Conservation (phyloP, 2,113 vertebrate genomes). For the Brienomyrus brachyistius region DNA sequence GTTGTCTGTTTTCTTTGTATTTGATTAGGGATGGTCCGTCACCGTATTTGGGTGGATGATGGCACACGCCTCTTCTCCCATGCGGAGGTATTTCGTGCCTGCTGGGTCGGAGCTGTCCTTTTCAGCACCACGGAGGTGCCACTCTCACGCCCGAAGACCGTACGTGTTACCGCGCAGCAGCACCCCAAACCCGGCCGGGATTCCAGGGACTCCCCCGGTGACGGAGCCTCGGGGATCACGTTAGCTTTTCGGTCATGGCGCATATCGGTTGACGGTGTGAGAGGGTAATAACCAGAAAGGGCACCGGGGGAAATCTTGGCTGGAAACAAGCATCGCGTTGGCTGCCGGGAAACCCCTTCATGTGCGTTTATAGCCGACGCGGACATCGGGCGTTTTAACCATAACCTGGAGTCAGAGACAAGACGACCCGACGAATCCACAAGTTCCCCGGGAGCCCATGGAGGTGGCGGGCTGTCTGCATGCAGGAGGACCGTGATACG, state of each 20-base stretch:
- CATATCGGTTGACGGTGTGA: conserved; percentile 4
- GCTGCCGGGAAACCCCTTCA: conserved; percentile 28
- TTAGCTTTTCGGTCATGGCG: conserved; percentile 23
- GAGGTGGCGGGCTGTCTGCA: conserved; percentile 28
- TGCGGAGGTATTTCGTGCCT: conserved; percentile 30
- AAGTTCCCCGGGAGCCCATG: conserved; percentile 30
- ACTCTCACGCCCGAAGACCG: conserved; percentile 22
- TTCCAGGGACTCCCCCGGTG: conserved; percentile 20
- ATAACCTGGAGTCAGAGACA: conserved; percentile 22
- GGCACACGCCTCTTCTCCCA: conserved; percentile 8
- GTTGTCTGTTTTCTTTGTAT: neutral
- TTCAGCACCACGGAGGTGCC: conserved; percentile 28
- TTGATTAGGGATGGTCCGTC: neutral
- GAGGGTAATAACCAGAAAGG: conserved; percentile 8
- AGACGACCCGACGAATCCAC: conserved; percentile 9
- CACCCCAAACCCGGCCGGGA: conserved; percentile 30
- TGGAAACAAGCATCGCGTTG: conserved; percentile 29
- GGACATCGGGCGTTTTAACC: conserved; percentile 14
- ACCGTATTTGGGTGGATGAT: neutral
- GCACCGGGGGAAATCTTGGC: conserved; percentile 9
- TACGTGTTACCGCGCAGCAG: conserved; percentile 60
- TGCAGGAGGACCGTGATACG: conserved; percentile 22
- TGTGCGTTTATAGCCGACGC: conserved; percentile 14
- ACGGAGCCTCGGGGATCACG: neutral
- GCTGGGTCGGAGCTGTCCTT: conserved; percentile 34